Evolutionary conservation across 2,113 vertebrate genomes (phyloP).

Genomic region (Ptilorrhoa leucosticta): DNA sequence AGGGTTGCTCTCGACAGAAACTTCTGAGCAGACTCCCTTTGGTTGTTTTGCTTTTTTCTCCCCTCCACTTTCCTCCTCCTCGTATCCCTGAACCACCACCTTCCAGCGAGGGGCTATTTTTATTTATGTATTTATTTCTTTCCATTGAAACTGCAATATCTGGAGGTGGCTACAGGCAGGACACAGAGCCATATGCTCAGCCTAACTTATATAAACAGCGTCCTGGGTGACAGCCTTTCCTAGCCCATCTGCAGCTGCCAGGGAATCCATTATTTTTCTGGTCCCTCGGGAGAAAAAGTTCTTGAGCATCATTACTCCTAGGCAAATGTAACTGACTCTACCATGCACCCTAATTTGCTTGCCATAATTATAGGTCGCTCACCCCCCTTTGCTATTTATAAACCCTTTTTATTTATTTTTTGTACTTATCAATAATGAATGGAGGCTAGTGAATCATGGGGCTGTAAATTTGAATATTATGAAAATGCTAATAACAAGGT

Average conservation of each 20-base stretch:
- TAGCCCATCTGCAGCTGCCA: conserved; percentile 81
- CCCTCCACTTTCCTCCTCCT: not conserved
- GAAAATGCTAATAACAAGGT: conserved; percentile 89
- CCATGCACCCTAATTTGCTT: conserved; percentile 93
- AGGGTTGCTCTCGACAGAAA: not conserved
- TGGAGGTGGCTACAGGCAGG: conserved; percentile 55
- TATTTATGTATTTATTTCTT: conserved; percentile 23
- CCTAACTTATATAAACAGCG: conserved; percentile 76
- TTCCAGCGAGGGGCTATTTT: not conserved
- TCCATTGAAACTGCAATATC: conserved; percentile 52
- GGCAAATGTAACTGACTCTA: conserved; percentile 94
- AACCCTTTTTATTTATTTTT: conserved; percentile 72
- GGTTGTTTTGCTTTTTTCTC: not conserved
- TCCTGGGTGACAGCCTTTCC: conserved; percentile 79
- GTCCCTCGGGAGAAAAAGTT: conserved; percentile 83
- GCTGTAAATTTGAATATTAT: conserved; percentile 93
- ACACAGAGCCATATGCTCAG: conserved; percentile 64
- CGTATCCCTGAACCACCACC: not conserved
- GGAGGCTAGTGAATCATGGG: conserved; percentile 79
- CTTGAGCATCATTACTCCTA: conserved; percentile 91
- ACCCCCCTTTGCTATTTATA: conserved; percentile 92
- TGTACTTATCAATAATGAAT: conserved; percentile 99
- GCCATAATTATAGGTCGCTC: conserved; percentile 96
- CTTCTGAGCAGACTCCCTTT: not conserved
- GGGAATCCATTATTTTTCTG: conserved; percentile 88